Base-by-base conservation (phyloP, 2,113 vertebrate genomes). In the Lamprologus speciosus region DNA sequence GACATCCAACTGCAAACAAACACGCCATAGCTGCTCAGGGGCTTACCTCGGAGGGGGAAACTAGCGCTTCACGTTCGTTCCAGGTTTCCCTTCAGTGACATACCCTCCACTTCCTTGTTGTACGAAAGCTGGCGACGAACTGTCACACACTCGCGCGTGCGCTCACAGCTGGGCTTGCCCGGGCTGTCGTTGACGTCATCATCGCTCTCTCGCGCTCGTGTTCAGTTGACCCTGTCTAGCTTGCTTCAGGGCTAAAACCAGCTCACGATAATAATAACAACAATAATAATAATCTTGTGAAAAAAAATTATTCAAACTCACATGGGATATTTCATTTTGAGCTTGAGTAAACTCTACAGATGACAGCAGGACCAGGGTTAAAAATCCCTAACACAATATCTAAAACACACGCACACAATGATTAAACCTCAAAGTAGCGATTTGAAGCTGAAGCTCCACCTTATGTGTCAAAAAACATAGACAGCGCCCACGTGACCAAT, bases 51-150 rank as follows among this genome's bases (percentile, higher is more conserved):
- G 1, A 8, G 5, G 17, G 13, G 33, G 4, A 53, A 4, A 12
- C 37, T 8, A 55, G 80, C 16, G 4, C 13, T 17, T 11, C 12
- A 3, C 14, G 50, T 31, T 6, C 2, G 21, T 70, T 11, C 6
- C 42, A 17, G 70, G 40, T 26, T 26, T 8, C 14, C n/a, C 8
- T 10, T 86, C 14, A 79, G 31, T 4, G 7, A 3, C 5, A 10
- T 19, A 21, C 78, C 45, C 13, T 83, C 53, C 51, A 91, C 93
- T 93, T 94, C 93, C 91, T 93, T 58, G 53, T 94, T 87, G 37
- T 50, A 19, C 31, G 57, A 75, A 33, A 60, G 75, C 83, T 33
- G 31, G 14, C 63, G 85, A 80, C 84, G 19, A 84, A 75, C 86
- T 87, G 90, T 92, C 92, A 90, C 85, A 42, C 8, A 21, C 73